These are phyloP conservation scores for Notarius lentiginosus DNA, from an alignment of 2,113 vertebrate species.

Conservation along the genomic window DNA sequence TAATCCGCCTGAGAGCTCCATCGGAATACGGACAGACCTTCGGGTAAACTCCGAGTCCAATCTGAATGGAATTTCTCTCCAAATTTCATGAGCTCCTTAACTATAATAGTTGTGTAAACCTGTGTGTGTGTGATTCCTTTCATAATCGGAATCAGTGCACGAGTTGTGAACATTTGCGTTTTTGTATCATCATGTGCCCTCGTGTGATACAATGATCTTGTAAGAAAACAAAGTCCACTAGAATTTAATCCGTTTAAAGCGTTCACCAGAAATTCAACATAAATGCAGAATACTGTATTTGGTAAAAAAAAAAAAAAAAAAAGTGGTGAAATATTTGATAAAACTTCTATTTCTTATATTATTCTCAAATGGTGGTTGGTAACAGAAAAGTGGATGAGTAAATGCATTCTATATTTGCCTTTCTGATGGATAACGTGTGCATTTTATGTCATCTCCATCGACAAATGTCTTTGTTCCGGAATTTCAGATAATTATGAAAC, in stretches of 20 bases:
- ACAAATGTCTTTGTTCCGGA: not conserved
- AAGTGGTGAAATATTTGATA: not conserved
- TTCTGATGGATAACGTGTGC: not conserved
- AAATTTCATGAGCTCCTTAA: not conserved
- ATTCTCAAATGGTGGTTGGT: not conserved
- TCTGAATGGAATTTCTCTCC: not conserved
- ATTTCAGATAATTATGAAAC: not conserved
- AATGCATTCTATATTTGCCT: not conserved
- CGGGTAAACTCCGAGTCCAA: not conserved
- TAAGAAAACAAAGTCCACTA: not conserved
- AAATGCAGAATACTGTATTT: no score
- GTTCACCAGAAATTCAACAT: no score
- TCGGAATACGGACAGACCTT: not conserved
- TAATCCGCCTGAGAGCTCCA: not conserved
- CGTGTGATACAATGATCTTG: not conserved
- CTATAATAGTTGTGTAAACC: not conserved
- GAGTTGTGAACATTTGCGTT: not conserved
- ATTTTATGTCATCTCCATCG: not conserved
- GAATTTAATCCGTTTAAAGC: no score
- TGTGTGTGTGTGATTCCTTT: not conserved
- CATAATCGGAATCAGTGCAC: not conserved
- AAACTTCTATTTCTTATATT: not conserved
- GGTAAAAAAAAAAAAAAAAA: not conserved
- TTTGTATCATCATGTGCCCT: not conserved
- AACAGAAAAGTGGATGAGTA: not conserved